Conservation (phyloP, 2,888 invertebrate genomes). For the Tiliacea citrago region DNA sequence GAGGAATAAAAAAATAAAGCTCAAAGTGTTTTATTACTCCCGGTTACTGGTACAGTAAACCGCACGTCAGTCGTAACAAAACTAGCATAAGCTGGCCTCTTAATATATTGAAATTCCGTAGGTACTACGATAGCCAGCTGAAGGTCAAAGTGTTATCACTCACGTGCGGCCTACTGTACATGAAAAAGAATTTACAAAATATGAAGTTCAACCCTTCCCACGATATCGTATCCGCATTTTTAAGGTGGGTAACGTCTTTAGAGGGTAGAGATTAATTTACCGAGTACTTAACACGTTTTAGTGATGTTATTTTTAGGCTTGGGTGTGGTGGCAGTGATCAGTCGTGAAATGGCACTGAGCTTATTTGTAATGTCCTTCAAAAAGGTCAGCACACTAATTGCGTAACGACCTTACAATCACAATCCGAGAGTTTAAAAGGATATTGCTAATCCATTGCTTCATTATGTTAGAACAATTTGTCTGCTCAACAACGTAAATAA, state of each 20-base stretch:
- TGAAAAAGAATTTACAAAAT: not conserved
- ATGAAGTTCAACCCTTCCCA: not conserved
- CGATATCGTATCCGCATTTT: conserved; percentile 32
- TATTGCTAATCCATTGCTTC: no score
- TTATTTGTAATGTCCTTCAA: no score
- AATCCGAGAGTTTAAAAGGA: no score
- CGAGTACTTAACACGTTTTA: conserved; percentile 76
- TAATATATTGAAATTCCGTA: no score
- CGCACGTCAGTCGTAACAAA: not conserved
- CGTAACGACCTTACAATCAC: no score
- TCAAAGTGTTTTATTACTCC: not conserved
- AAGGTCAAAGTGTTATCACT: no score
- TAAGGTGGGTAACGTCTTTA: conserved; percentile 51
- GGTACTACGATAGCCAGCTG: no score
- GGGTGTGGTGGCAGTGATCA: conserved; percentile 56
- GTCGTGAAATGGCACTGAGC: not conserved
- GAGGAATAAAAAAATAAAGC: no score
- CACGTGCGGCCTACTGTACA: no score
- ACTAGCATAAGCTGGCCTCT: not conserved
- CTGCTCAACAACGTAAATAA: no score
- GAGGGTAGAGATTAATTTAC: conserved; percentile 79
- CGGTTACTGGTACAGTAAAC: not conserved
- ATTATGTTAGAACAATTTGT: no score
- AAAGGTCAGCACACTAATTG: no score
- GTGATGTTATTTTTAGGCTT: conserved; percentile 69